phyloP scores from a whole-genome alignment of 2,888 invertebrate genomes.

The Boloria euphrosyne region DNA sequence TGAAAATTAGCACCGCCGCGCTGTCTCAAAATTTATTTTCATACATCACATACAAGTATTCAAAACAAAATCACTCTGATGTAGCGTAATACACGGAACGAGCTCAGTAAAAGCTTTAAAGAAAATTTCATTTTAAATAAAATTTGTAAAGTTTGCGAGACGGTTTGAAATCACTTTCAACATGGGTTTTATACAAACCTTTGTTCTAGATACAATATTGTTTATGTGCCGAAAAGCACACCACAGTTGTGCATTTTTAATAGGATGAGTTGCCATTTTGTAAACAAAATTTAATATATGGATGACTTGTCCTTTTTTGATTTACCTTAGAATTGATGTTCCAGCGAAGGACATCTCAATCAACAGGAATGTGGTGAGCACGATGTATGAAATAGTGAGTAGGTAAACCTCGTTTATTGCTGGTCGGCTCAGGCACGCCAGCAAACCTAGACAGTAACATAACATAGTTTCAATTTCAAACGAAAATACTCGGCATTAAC shows the following conservation, averaged over 20 bases:
- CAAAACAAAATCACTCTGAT: slow-evolving; percentile 27
- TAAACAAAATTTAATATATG: neutral
- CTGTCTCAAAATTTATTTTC: slow-evolving; percentile 29
- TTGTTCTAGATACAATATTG: slow-evolving; percentile 6
- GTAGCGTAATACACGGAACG: slow-evolving; percentile 10
- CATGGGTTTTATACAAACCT: slow-evolving; percentile 47
- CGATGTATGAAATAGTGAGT: slow-evolving; percentile 91
- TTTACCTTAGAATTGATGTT: slow-evolving; percentile 72
- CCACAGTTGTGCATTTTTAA: slow-evolving; percentile 6
- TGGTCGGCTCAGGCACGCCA: slow-evolving; percentile 89
- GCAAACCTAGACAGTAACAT: slow-evolving; percentile 80
- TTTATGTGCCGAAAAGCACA: slow-evolving; percentile 9
- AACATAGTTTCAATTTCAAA: too few species aligned
- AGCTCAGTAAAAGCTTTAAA: slow-evolving; percentile 20
- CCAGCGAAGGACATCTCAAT: slow-evolving; percentile 83
- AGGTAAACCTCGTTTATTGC: slow-evolving; percentile 95
- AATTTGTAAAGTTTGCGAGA: slow-evolving; percentile 33
- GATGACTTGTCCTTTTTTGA: neutral
- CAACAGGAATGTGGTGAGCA: slow-evolving; percentile 89
- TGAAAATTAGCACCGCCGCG: slow-evolving; percentile 14
- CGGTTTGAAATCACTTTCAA: slow-evolving; percentile 47
- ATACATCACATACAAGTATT: slow-evolving; percentile 25
- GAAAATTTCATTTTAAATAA: slow-evolving; percentile 26
- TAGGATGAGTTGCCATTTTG: neutral
- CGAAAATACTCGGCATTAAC: too few species aligned